phyloP scores from a whole-genome alignment of 2,113 vertebrate species.

The Baryphthengus martii region DNA sequence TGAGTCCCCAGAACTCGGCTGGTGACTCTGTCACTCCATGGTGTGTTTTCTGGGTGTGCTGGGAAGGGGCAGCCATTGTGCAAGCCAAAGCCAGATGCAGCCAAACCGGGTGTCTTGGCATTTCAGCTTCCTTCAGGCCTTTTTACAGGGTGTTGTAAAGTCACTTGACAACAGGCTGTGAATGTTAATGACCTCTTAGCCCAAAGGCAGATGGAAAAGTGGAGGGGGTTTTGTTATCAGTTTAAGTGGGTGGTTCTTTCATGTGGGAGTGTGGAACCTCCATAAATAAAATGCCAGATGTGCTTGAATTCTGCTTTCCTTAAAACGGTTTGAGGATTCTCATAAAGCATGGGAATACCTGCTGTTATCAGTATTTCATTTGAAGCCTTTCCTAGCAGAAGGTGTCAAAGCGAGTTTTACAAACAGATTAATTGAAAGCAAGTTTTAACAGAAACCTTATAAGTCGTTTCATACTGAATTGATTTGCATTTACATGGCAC shows the following conservation, averaged over 20 bases:
- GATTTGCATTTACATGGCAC: background rate
- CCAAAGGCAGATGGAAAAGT: background rate
- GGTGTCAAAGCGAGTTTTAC: background rate
- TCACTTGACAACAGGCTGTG: background rate
- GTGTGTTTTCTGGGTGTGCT: background rate
- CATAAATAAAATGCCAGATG: slow-evolving; percentile 46
- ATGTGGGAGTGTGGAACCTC: background rate
- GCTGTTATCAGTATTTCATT: background rate
- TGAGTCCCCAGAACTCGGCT: background rate
- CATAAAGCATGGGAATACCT: background rate
- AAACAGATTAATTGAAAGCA: background rate
- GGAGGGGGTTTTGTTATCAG: background rate
- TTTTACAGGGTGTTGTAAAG: slow-evolving; percentile 3
- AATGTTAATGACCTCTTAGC: background rate
- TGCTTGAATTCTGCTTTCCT: background rate
- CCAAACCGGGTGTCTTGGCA: background rate
- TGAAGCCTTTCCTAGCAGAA: background rate
- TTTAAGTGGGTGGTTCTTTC: background rate
- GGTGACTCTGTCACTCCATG: background rate
- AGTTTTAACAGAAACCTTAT: background rate
- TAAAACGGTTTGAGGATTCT: background rate
- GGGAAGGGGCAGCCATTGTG: background rate
- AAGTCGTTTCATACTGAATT: background rate
- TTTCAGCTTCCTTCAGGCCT: background rate
- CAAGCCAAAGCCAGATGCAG: background rate